Evolutionary conservation across 2,888 invertebrate genomes (phyloP).

Genomic region (Pyralis farinalis): DNA sequence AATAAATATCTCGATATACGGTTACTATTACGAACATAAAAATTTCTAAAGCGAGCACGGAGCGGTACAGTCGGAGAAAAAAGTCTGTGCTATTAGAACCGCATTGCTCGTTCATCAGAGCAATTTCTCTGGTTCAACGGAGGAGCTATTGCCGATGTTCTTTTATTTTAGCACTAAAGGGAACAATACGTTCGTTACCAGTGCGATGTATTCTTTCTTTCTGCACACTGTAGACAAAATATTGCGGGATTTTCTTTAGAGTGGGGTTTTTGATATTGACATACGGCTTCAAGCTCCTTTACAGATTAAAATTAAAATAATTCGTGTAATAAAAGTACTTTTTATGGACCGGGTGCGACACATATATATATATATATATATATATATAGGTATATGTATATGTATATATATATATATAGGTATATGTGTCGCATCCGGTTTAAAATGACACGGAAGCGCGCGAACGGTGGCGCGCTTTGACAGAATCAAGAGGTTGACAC

Average conservation of each 20-base stretch:
- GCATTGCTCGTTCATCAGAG: slow-evolving; percentile 69
- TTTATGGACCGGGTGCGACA: no score
- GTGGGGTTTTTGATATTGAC: no score
- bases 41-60: slow-evolving; percentile 25
- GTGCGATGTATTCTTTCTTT: slow-evolving; percentile 42
- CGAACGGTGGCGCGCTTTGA: no score
- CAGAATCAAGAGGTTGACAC: no score
- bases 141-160: slow-evolving; percentile 51
- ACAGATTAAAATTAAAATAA: no score
- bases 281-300: no score
- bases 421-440: no score
- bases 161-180: slow-evolving; percentile 57
- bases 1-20: slow-evolving; percentile 11
- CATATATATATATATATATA: no score
- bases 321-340: no score
- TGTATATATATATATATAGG: no score
- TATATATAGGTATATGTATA: no score
- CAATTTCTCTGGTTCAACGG: slow-evolving; percentile 55
- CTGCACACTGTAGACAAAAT: slow-evolving; percentile 11
- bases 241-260: background rate
- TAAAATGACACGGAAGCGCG: no score
- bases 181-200: slow-evolving; percentile 72
- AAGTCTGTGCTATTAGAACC: slow-evolving; percentile 60
- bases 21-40: slow-evolving; percentile 7
- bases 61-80: slow-evolving; percentile 41